Evolutionary conservation across 2,797 vertebrate species (phyloP).

Genomic region (Garrulus glandarius): DNA sequence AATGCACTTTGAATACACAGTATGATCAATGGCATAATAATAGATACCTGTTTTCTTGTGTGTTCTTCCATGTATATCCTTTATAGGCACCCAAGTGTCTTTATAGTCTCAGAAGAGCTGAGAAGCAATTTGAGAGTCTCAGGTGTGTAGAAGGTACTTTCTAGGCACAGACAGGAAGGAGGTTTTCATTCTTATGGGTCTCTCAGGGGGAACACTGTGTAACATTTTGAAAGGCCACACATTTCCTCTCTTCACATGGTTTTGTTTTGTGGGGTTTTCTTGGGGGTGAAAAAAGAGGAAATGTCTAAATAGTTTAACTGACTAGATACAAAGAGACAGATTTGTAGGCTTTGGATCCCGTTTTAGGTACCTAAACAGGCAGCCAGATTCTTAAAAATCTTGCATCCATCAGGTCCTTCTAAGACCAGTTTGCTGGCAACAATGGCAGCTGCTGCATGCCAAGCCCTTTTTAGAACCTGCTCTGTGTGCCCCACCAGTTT

Average conservation of each 20-base stretch:
- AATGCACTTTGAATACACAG: not conserved
- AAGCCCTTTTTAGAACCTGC: not conserved
- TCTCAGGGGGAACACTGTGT: not conserved
- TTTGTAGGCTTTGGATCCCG: not conserved
- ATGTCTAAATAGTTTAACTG: not conserved
- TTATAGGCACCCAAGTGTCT: not conserved
- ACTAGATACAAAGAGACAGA: not conserved
- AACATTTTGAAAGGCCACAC: not conserved
- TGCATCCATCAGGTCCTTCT: not conserved
- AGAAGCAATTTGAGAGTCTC: not conserved
- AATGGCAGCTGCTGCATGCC: not conserved
- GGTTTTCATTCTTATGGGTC: not conserved
- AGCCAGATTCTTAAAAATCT: not conserved
- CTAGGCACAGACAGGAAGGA: not conserved
- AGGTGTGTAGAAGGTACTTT: not conserved
- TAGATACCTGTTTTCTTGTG: not conserved
- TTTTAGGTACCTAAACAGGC: not conserved
- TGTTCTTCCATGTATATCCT: not conserved
- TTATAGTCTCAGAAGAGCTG: not conserved
- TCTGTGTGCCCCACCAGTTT: not conserved
- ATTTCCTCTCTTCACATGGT: not conserved
- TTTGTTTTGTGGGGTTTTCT: not conserved
- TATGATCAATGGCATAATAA: not conserved
- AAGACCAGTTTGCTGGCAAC: not conserved
- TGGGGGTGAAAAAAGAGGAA: rapidly evolving